A percentile compares a stretch with the other conserved stretches of the same genome.
These are phyloP conservation scores for Lycopodina hypogea DNA, from an alignment of 37 sponge, comb jelly and placozoan species.

Conservation along the genomic window DNA sequence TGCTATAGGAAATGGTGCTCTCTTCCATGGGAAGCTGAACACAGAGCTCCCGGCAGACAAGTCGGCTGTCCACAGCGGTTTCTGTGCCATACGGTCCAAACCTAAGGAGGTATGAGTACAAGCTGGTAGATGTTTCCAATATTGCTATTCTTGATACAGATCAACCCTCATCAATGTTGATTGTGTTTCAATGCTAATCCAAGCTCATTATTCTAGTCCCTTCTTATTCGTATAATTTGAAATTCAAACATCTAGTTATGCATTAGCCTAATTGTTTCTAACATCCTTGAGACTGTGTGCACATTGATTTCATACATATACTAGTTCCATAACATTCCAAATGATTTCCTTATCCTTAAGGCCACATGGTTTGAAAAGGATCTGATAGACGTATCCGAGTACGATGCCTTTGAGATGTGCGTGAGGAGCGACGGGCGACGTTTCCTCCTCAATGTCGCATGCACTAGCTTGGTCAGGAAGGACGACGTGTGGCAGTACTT, in stretches of 20 bases:
- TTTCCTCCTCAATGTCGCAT: slow-evolving; percentile 68
- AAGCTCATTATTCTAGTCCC: neutral
- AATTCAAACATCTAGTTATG: neutral
- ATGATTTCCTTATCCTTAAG: slow-evolving; percentile 39
- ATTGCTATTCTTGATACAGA: neutral
- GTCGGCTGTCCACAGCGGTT: slow-evolving; percentile 62
- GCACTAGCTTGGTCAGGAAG: slow-evolving; percentile 39
- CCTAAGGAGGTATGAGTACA: slow-evolving; percentile 54
- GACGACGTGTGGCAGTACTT: slow-evolving; percentile 89
- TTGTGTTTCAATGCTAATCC: too few species aligned
- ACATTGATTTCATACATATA: neutral
- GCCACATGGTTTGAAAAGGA: slow-evolving; percentile 37
- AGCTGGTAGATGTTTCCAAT: neutral
- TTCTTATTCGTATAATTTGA: neutral
- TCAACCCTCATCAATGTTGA: too few species aligned
- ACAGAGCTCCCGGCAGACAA: slow-evolving; percentile 33
- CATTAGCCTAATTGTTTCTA: neutral
- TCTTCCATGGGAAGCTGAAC: slow-evolving; percentile 71
- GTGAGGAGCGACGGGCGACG: slow-evolving; percentile 84
- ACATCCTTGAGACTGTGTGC: neutral
- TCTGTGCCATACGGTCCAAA: slow-evolving; percentile 81
- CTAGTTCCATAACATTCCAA: too few species aligned
- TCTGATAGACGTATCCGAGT: slow-evolving; percentile 62
- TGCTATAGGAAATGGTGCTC: slow-evolving; percentile 45
- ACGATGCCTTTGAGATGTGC: slow-evolving; percentile 78